Conservation (phyloP, 2,113 vertebrate genomes). For the Pterophyllum scalare region DNA sequence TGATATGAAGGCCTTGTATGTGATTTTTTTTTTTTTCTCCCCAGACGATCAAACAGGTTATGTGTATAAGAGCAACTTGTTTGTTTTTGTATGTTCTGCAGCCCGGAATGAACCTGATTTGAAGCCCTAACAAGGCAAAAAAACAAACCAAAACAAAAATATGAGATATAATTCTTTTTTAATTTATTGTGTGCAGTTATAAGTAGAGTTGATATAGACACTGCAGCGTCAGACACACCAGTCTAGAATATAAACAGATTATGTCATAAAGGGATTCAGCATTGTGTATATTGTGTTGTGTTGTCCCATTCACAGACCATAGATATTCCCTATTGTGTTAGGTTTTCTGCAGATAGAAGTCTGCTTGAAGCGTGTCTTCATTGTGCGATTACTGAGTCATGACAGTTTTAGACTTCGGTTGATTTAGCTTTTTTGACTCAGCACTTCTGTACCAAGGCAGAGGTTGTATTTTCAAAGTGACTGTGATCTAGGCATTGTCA, state of each 20-base stretch:
- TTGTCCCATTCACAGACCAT: constrained; percentile 15
- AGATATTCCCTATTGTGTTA: constrained; percentile 19
- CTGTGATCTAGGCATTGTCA: not conserved
- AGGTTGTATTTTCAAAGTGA: constrained; percentile 29
- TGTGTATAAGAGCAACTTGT: not conserved
- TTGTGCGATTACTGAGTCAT: constrained; percentile 39
- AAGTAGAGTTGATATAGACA: constrained; percentile 24
- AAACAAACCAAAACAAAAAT: no score
- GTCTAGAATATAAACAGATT: constrained; percentile 56
- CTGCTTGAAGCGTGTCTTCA: constrained; percentile 24
- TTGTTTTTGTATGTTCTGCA: not conserved
- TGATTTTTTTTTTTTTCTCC: not conserved
- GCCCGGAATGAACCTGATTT: not conserved
- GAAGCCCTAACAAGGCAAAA: not conserved
- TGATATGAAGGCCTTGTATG: not conserved
- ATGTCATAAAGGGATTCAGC: constrained; percentile 53
- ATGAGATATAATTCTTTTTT: constrained; percentile 38
- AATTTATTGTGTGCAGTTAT: constrained; percentile 24
- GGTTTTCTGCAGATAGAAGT: constrained; percentile 38
- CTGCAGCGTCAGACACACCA: constrained; percentile 25
- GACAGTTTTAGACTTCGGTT: constrained; percentile 24
- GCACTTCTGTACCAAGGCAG: constrained; percentile 12
- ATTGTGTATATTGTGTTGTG: constrained; percentile 46
- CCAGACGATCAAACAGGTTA: not conserved
- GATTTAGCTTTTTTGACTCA: constrained; percentile 41